Evolutionary conservation across 2,797 vertebrate genomes (phyloP), one percentile per base, ranked within the genome.

Genomic region (Bucorvus abyssinicus): DNA sequence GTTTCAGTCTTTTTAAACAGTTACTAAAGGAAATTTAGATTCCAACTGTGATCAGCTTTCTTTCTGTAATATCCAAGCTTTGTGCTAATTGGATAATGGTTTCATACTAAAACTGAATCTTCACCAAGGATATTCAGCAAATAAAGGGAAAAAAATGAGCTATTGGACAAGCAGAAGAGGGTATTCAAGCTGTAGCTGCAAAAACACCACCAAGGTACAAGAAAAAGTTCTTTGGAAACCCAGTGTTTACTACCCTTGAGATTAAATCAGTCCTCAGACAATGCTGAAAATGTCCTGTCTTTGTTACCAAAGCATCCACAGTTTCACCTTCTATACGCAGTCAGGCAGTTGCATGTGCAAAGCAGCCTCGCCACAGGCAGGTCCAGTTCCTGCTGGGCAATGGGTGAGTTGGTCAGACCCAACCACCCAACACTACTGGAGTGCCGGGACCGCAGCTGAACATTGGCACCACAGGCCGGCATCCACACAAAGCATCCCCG

Each of bases 401-500:
- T 2, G 14, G 36, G 7, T 6, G 12, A 22, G 9, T 19, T 2
- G 4, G 7, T 23, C 34, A 10, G 14, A 2, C 10, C n/a, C 30
- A 61, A 12, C 4, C 5, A 26, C 27, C 10, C 47, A 42, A 2
- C 14, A 14, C 2, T n/a, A 22, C n/a, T 26, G 38, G 34, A 19
- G 45, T 3, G 21, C 44, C 64, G 52, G 22, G 29, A 1, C 34
- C n/a, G 32, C 19, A 80, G 22, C 8, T 15, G 26, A 49, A 15
- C 17, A 24, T 7, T 2, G 2, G 5, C 12, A n/a, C 15, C 24
- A 10, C 7, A 30, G 24, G n/a, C 27, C 14, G 23, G 13, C 8
- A 21, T 55, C 2, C 7, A 22, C 6, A 0, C 13, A 11, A 14
- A 76, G 11, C 30, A 55, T 5, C 30, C 29, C 29, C 1, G 0